These are phyloP conservation scores for Hippolais icterina DNA, from an alignment of 2,113 vertebrate species.

Conservation along the genomic window DNA sequence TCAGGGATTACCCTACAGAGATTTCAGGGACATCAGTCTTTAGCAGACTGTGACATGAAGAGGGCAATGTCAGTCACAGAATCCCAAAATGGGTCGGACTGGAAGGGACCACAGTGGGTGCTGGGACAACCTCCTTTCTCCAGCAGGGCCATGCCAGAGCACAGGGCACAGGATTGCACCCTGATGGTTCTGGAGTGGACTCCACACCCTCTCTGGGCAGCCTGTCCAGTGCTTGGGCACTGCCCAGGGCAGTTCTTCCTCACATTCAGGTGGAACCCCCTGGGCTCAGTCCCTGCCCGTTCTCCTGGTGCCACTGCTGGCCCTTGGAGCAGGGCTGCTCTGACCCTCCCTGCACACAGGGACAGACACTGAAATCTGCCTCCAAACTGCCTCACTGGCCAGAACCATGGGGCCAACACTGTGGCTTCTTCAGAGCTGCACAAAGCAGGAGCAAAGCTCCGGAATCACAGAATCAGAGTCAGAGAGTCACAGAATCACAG, in stretches of 20 bases:
- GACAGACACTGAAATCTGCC: background rate
- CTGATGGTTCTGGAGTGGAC: background rate
- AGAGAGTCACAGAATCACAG: too few species aligned
- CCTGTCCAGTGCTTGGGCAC: background rate
- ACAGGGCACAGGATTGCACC: background rate
- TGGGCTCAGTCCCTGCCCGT: background rate
- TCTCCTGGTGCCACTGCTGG: background rate
- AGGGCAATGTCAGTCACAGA: background rate
- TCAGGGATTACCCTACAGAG: background rate
- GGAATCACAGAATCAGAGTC: background rate
- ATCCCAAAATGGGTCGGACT: background rate
- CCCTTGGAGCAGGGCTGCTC: background rate
- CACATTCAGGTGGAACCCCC: background rate
- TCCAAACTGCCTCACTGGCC: background rate
- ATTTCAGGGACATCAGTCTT: background rate
- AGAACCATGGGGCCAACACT: background rate
- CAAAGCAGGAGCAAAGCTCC: background rate
- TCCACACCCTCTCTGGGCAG: background rate
- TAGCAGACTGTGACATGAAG: accelerated
- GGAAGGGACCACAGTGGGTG: too few species aligned
- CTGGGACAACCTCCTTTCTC: background rate
- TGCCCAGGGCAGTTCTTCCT: background rate
- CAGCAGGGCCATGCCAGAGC: background rate
- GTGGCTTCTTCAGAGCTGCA: background rate
- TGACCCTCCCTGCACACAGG: background rate